Base-by-base conservation (phyloP, 2,797 vertebrate species). In the Distichodus sexfasciatus region DNA sequence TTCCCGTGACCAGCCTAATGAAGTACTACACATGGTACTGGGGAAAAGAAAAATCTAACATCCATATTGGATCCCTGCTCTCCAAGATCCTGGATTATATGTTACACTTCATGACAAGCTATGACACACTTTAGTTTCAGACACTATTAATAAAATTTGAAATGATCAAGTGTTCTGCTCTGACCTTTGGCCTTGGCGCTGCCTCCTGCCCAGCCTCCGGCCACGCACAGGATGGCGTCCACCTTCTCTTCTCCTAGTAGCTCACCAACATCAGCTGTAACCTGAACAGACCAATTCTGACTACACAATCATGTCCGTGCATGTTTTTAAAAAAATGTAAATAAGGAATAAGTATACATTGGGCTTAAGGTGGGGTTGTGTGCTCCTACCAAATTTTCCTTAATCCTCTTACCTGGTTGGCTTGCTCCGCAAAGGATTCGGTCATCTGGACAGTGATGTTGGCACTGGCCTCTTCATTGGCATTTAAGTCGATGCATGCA, bases 141-240 rank as follows among this genome's bases (percentile, higher is more conserved):
- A 15, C 17, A n/a, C n/a, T n/a, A n/a, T n/a, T n/a, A n/a, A n/a
- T n/a, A n/a, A n/a, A n/a, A n/a, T n/a, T n/a, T n/a, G n/a, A n/a
- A n/a, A n/a, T n/a, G n/a, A n/a, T n/a, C n/a, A n/a, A n/a, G n/a
- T n/a, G n/a, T 10, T 21, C 14, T 64, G 23, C 21, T 87, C 87
- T 90, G 80, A 95, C 93, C 89, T 79, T 94, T 94, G 36, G 92
- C 90, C 76, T 92, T 94, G 58, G 92, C 93, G 0, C 84, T 94
- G 75, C 93, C 93, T 26, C 94, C 94, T 1, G 93, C 93, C 94
- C 94, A 95, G 79, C 93, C 93, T 84, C 93, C 94, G 1, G 94
- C 94, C 21, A 95, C 91, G 50, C 94, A 95, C 9, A 95, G 77
- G 75, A 95, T 94, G 0, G 93, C 94, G 1, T 95, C 94, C 69